These are phyloP conservation scores for Brachionus manjavacas DNA, from an alignment of 1,140 invertebrate species.

Conservation along the genomic window DNA sequence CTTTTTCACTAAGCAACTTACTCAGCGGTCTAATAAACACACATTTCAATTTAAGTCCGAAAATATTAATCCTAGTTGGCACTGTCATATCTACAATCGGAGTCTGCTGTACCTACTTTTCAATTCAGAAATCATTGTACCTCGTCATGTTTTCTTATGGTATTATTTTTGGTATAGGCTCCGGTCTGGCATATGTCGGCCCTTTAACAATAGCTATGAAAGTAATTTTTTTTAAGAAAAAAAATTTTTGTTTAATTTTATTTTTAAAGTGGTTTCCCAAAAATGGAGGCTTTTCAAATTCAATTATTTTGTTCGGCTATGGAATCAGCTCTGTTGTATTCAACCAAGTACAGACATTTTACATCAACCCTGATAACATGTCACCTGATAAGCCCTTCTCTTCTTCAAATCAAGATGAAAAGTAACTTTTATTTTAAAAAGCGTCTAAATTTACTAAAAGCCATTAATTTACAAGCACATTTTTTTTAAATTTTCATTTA, in stretches of 20 bases:
- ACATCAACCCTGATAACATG: constrained; percentile 57
- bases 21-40: constrained; percentile 46
- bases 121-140: constrained; percentile 51
- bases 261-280: constrained; percentile 56
- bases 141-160: constrained; percentile 53
- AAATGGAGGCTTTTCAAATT: constrained; percentile 56
- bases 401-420: constrained; percentile 21
- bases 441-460: too few species aligned
- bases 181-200: constrained; percentile 56
- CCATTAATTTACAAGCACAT: too few species aligned
- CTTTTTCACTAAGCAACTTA: constrained; percentile 48
- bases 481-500: too few species aligned
- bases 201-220: constrained; percentile 56
- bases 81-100: constrained; percentile 49
- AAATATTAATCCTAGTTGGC: constrained; percentile 49
- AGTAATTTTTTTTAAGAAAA: constrained; percentile 46
- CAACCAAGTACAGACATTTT: constrained; percentile 56
- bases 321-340: constrained; percentile 57
- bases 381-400: constrained; percentile 45
- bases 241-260: not conserved
- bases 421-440: not conserved
- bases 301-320: constrained; percentile 57
- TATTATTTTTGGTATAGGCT: constrained; percentile 49
- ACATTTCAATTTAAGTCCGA: constrained; percentile 51
- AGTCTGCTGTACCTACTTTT: constrained; percentile 53